Evolutionary conservation across 2,113 vertebrate species (phyloP).

Genomic region (Thymallus thymallus): DNA sequence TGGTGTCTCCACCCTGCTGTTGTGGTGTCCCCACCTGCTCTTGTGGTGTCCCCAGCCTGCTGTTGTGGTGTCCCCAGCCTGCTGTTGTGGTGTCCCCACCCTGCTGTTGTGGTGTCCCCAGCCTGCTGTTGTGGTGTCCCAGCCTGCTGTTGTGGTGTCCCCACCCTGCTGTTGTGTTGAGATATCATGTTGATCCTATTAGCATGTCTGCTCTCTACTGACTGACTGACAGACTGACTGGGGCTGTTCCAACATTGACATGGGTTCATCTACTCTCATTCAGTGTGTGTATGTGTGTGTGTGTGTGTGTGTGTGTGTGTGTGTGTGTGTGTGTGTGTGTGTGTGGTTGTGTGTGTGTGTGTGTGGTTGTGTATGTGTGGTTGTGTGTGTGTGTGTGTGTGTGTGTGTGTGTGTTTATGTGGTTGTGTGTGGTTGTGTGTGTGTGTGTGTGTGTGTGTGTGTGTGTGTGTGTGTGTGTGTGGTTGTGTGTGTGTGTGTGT

Average conservation of each 20-base stretch:
- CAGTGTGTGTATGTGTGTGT: neutral
- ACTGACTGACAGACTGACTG: neutral
- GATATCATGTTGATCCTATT: constrained; percentile 34
- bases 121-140: too few species aligned
- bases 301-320: neutral
- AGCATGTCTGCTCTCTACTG: neutral
- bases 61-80: too few species aligned
- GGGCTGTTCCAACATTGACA: neutral
- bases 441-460: neutral
- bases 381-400: neutral
- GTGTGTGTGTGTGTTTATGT: neutral
- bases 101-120: too few species aligned
- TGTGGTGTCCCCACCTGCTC: too few species aligned
- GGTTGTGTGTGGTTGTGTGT: neutral
- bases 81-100: too few species aligned
- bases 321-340: neutral
- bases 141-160: too few species aligned
- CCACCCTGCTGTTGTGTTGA: constrained; percentile 22
- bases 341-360: neutral
- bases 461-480: neutral
- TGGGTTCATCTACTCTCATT: too few species aligned
- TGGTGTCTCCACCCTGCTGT: too few species aligned
- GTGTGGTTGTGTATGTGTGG: neutral
- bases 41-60: too few species aligned
- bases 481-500: neutral